Base-by-base conservation (phyloP, 2,113 vertebrate species). In the Panthera leo region DNA sequence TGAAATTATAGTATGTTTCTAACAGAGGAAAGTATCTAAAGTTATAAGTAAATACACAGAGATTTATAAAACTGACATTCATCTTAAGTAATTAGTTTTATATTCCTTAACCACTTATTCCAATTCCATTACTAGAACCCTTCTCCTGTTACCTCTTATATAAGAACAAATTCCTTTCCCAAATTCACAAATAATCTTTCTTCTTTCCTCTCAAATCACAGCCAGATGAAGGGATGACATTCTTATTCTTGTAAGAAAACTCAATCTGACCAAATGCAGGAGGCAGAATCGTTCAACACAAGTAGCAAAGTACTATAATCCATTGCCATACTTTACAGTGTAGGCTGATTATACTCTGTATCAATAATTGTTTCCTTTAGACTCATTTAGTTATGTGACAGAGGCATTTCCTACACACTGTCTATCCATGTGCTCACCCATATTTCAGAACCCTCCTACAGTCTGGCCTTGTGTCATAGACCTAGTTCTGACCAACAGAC, bases 141-240 rank as follows among this genome's bases (percentile, higher is more conserved):
- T 89, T 65, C 21, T 67, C 45, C 9, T 36, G 36, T 87, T 34
- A 15, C 18, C 36, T 63, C 29, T 3, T 58, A 25, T 12, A 67
- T 39, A 76, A 55, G 45, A 94, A 85, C 16, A 82, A 82, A 76
- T 78, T 88, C 51, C 68, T 82, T 95, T 89, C n/a, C 31, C 21
- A 82, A 86, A 82, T 95, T 71, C n/a, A 75, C 55, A 94, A 78
- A 76, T 76, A 53, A 92, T 53, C 34, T 92, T 85, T 61, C 61
- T 21, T 79, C 27, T 14, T 13, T 71, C 55, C 36, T 85, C 39
- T 95, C 73, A 96, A 85, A 53, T 89, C 58, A 48, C 4, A 86
- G 29, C 16, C 70, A 53, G 7, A 94, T 36, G 29, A 91, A 73
- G 25, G 42, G 14, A 82, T 21, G 3, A 79, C 48, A 68, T 82